Evolutionary conservation across 2,113 vertebrate species (phyloP), one percentile per base, ranked within the genome.

Genomic region (Argyrosomus japonicus): DNA sequence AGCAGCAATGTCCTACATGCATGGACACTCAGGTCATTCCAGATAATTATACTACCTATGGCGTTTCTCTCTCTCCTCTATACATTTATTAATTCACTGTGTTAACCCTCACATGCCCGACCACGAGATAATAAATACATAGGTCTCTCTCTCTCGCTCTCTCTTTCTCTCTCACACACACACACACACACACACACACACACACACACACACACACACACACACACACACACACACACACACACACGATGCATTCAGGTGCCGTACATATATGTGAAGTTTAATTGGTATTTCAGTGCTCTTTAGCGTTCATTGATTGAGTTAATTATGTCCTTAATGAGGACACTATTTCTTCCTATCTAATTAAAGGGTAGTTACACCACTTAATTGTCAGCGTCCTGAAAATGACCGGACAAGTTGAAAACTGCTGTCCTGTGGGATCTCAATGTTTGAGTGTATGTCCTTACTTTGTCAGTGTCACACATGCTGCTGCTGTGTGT

Each of bases 361-460:
- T 88, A 87, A 88, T 90, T 87, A 86, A 89, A 90, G 88, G 79
- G 57, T 78, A 79, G 86, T 82, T 91, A 82, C 89, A 83, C 75
- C 83, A 68, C 54, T 86, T 87, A 73, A 87, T 84, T 82, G 78
- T 68, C 69, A 78, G 77, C 81, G 91, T 89, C 81, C 75, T 84
- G 75, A 80, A 87, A 84, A 70, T 87, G 86, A 82, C 83, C 57
- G 64, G 15, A 17, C 36, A 40, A 50, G 67, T 77, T 85, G 50
- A 57, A 71, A 79, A 75, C 69, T 72, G 58, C 51, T 32, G 75
- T 79, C 88, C 80, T 79, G 4, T 32, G 86, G 76, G 83, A 89
- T 75, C 63, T 48, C 48, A 64, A 25, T 71, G 67, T 74, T 7
- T 21, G 57, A 45, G 51, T 64, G 56, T 25, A 8, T 58, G 65